Base-by-base conservation (phyloP, 2,888 invertebrate genomes). In the Stenchaetothrips biformis region DNA sequence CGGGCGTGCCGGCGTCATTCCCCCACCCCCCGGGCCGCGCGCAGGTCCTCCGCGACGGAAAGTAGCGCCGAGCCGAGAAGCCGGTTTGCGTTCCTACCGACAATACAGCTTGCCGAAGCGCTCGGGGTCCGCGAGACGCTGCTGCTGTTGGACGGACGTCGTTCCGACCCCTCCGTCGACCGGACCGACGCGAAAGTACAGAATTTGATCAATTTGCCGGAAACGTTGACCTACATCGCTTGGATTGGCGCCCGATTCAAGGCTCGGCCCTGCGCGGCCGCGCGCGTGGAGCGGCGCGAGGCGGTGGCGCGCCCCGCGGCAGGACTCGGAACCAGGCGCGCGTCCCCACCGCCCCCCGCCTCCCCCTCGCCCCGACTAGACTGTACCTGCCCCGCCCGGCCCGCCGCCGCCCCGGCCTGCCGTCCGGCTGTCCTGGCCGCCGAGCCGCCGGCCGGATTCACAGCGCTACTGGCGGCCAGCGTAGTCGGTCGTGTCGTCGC, bases 171-270 rank as follows among this genome's bases (percentile, higher is more conserved):
- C 37, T 2, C 1, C 4, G 1, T 37, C 37, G 2, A 37, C 37
- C 37, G 37, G 37, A 1, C 37, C 4, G 37, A 37, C 37, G 37
- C 37, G 37, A 37, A 37, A 2, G 37, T 37, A 37, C 37, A 37
- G 37, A 37, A 37, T 37, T 37, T 37, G 37, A 37, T 37, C 37
- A 37, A 74, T 74, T 74, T 74, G 67, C 67, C 67, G 67, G 67
- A 74, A 74, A 74, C 67, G n/a, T 74, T 74, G 67, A 74, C 67
- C 67, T 74, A 74, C 67, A 74, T 74, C 67, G 25, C 67, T 74
- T 74, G 67, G 25, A 25, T 74, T 74, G 67, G 67, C 67, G 67
- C 21, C 67, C 67, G 67, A 74, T 74, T 74, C 67, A 74, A 74
- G n/a, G 21, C 25, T 74, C 67, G 67, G 25, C n/a, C n/a, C n/a